phyloP scores from a whole-genome alignment of 2,888 invertebrate species.

The Caenorhabditis drosophilae region DNA sequence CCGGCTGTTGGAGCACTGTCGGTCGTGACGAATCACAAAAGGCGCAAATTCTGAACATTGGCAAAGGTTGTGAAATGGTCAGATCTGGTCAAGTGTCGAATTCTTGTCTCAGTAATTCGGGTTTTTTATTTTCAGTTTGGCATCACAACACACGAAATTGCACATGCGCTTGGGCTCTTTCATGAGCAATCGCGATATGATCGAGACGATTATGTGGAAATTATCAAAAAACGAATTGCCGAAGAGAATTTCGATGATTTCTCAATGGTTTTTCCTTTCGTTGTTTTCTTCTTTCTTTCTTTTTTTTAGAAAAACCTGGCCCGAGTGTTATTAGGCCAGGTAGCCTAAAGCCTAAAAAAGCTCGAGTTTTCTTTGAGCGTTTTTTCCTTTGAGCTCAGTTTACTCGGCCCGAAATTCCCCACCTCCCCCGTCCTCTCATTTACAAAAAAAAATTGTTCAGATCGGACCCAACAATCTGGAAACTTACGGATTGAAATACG shows the following conservation, averaged over 20 bases:
- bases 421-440: too few species aligned
- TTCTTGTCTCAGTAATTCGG: too few species aligned
- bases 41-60: constrained; percentile 41
- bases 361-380: too few species aligned
- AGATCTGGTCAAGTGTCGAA: background rate
- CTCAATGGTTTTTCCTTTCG: too few species aligned
- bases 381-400: too few species aligned
- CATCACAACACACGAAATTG: constrained; percentile 48
- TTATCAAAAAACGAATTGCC: constrained; percentile 26
- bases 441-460: too few species aligned
- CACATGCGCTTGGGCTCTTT: constrained; percentile 47
- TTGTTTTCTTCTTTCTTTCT: too few species aligned
- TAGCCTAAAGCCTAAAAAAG: too few species aligned
- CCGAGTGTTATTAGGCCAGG: too few species aligned
- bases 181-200: constrained; percentile 49
- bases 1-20: constrained; percentile 47
- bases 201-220: constrained; percentile 30
- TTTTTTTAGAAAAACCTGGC: too few species aligned
- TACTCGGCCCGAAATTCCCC: too few species aligned
- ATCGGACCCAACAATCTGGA: constrained; percentile 25
- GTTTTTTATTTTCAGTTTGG: constrained; percentile 39
- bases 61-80: constrained; percentile 40
- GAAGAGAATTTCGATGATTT: constrained; percentile 39
- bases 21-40: constrained; percentile 40
- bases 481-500: constrained; percentile 37